Evolutionary conservation across 2,888 invertebrate species (phyloP), one percentile per base, ranked within the genome.

Genomic region (Endomychus coccineus): DNA sequence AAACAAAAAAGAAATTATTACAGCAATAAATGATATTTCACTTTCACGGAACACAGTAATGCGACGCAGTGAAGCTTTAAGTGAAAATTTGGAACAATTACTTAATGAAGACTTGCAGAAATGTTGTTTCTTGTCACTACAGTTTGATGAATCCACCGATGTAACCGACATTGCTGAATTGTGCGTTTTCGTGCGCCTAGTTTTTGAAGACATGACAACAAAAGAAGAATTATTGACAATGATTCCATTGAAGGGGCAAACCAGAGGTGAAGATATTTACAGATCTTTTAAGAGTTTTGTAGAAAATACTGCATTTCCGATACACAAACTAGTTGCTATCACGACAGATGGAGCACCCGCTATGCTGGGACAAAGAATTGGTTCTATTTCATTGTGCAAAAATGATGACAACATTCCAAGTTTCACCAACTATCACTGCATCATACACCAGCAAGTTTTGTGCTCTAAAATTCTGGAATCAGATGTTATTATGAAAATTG

Each of bases 131-230:
- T 43, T 43, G 40, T 43, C 40, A 3, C 25, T 46, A 12, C 50
- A 49, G 32, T 41, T 52, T 40, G 48, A 49, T 32, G 45, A 49
- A 27, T 52, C 46, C 11, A 52, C 46, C 11, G 49, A 52, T 40
- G 36, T 40, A 16, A 42, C 38, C 15, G 44, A 48, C 38, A 49
- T 40, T 40, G 48, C 46, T 13, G 45, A 50, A 25, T 36, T 46
- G 19, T 34, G 33, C 33, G 31, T 49, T 42, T 43, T 46, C 40
- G 40, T 43, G 34, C 36, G 45, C 16, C 47, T 47, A 44, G 43
- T 47, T 34, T 45, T 49, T 40, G 47, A 40, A 40, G 45, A 52
- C 42, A 39, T 49, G 34, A n/a, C n/a, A n/a, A n/a, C n/a, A n/a
- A n/a, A n/a, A n/a, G n/a, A n/a, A n/a, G n/a, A n/a, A n/a, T 46